phyloP scores from a whole-genome alignment of 2,797 vertebrate species.

The Prionace glauca region DNA sequence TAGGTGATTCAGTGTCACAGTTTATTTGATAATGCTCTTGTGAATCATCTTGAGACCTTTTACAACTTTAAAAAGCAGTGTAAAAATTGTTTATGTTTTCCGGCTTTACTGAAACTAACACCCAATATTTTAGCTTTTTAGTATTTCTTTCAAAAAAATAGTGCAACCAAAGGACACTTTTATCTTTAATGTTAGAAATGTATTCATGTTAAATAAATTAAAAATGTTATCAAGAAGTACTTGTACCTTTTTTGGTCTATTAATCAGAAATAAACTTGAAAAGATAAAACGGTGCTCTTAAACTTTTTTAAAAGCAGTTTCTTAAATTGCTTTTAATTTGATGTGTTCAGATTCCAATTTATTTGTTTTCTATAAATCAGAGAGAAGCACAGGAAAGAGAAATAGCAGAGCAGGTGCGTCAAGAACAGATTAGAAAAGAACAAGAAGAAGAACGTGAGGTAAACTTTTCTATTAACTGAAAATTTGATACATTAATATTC shows the following conservation, averaged over 20 bases:
- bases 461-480: conserved; percentile 39
- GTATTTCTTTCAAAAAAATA: background rate
- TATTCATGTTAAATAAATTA: background rate
- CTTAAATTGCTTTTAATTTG: background rate
- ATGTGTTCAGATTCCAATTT: background rate
- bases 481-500: background rate
- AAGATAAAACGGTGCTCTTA: background rate
- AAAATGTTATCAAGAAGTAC: background rate
- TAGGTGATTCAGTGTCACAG: background rate
- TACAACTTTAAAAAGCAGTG: background rate
- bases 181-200: background rate
- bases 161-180: background rate
- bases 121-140: background rate
- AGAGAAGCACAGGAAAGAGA: conserved; percentile 95
- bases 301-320: background rate
- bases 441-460: conserved; percentile 98
- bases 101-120: background rate
- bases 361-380: conserved; percentile 57
- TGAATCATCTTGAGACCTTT: background rate
- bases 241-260: background rate
- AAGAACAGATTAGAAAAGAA: conserved; percentile 88
- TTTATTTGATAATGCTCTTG: background rate
- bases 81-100: background rate
- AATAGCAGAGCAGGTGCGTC: conserved; percentile 91
- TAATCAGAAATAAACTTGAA: background rate